Evolutionary conservation across 2,113 vertebrate species (phyloP).

Genomic region (Oryzias curvinotus): DNA sequence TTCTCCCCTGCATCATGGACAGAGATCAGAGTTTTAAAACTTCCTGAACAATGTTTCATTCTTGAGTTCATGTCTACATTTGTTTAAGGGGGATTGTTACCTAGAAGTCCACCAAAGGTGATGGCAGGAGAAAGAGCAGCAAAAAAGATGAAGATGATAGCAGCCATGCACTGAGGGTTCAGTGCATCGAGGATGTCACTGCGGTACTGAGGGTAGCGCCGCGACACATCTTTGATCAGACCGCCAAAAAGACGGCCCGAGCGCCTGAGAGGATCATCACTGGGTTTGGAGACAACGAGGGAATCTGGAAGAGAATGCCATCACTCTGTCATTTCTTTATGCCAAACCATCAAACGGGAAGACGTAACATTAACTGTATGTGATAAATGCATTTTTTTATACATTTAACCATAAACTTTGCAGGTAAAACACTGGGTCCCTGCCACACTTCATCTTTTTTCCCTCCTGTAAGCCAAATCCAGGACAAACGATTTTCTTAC

Average conservation of each 20-base stretch:
- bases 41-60: not conserved
- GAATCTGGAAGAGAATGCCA: constrained; percentile 53
- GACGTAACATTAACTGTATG: no score
- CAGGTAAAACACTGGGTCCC: no score
- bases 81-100: constrained; percentile 63
- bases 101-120: constrained; percentile 91
- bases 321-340: not conserved
- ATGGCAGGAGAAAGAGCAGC: constrained; percentile 90
- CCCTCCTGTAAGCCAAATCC: no score
- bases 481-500: no score
- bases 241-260: constrained; percentile 88
- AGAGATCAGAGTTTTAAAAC: not conserved
- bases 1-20: constrained; percentile 84
- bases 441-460: no score
- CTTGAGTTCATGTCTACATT: not conserved
- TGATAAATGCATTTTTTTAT: no score
- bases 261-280: constrained; percentile 82
- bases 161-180: constrained; percentile 88
- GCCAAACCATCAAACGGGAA: not conserved
- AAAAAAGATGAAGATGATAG: constrained; percentile 95
- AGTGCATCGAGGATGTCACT: constrained; percentile 88
- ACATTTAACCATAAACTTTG: no score
- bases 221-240: constrained; percentile 81
- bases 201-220: constrained; percentile 89
- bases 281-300: constrained; percentile 75